Evolutionary conservation across 2,888 invertebrate genomes (phyloP), one percentile per base, ranked within the genome.

Genomic region (Brenthis hecate): DNA sequence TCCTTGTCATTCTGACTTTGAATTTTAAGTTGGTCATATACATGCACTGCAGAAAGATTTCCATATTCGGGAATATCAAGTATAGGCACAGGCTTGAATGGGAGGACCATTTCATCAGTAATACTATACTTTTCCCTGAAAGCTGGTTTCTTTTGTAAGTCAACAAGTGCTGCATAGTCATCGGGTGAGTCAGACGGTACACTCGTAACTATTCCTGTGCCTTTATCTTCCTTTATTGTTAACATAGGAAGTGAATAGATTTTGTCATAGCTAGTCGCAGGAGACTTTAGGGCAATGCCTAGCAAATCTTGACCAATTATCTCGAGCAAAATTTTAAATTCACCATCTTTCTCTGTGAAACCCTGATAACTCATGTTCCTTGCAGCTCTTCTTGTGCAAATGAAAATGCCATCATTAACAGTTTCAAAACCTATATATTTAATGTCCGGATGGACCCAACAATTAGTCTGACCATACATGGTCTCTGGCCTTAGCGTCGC

Each of bases 381-480:
- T 0, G 99, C 99, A 0, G 99, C 96, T 76, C 99, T 94, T 72
- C 91, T 91, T 0, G 99, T 99, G 77, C 97, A 97, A 60, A 99
- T 94, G 87, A 96, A 99, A 51, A 99, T 93, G 72, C 98, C 98
- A 54, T 94, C 91, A 55, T 92, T 94, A 14, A 94, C 93, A 0
- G 95, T 95, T 80, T 95, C 94, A 85, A 98, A 97, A 1, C 97
- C 98, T 74, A 99, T 95, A 83, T 99, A 99, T 75, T 95, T 95
- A 83, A 99, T 97, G 81, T 99, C 98, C 0, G 99, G 99, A 81
- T 97, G 96, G 4, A 99, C 87, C 99, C 99, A 99, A 85, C 99
- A 99, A 85, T 99, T 99, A 0, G 99, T 99, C 92, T 99, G 99
- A 0, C 99, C 99, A 83, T 99, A 99, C 99, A 99, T 99, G 1